These are phyloP conservation scores for Potamilus streckersoni DNA, from an alignment of 1,140 invertebrate species.

Conservation along the genomic window DNA sequence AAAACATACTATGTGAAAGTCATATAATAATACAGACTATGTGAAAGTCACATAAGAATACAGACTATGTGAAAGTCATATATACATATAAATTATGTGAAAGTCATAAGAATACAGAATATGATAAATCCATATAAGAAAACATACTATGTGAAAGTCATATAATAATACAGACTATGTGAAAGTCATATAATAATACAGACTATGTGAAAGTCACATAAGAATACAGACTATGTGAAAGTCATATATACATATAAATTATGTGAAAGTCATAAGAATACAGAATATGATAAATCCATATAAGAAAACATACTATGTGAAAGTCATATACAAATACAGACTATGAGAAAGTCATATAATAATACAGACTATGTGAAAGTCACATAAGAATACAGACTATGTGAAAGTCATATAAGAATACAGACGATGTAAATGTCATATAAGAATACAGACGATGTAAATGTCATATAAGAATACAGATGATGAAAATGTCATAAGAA, in stretches of 20 bases:
- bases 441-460: not conserved
- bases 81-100: too few relatives aligned
- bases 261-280: too few relatives aligned
- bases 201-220: not conserved
- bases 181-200: not conserved
- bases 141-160: not conserved
- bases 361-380: not conserved
- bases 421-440: not conserved
- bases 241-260: too few relatives aligned
- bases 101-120: not conserved
- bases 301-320: not conserved
- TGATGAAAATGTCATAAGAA: not conserved
- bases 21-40: not conserved
- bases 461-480: not conserved
- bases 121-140: not conserved
- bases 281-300: not conserved
- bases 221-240: not conserved
- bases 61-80: not conserved
- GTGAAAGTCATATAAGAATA: not conserved
- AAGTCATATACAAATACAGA: not conserved
- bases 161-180: too few relatives aligned
- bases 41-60: not conserved
- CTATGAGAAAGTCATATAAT: not conserved
- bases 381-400: not conserved
- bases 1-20: not conserved